These are phyloP conservation scores for Arrhopalites spinosus DNA, from an alignment of 2,888 invertebrate species.

Conservation along the genomic window DNA sequence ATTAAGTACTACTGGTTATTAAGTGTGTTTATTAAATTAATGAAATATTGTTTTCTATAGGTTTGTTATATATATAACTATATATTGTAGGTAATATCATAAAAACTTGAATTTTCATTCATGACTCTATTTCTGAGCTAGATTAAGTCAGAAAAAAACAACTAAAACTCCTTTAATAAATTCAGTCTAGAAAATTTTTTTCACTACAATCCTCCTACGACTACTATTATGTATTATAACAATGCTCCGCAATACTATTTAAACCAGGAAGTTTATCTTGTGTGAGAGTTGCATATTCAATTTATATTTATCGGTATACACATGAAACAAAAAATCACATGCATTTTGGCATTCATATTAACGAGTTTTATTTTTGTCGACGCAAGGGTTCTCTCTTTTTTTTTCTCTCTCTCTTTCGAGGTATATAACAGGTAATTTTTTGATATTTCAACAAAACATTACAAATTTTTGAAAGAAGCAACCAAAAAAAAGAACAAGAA, in stretches of 20 bases:
- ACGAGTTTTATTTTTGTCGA: background rate
- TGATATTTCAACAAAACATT: no score
- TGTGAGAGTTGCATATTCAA: conserved; percentile 9
- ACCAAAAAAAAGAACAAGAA: no score
- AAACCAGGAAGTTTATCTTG: background rate
- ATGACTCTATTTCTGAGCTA: conserved; percentile 32
- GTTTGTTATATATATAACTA: conserved; percentile 20
- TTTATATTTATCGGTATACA: background rate
- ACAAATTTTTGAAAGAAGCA: no score
- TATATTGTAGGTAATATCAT: conserved; percentile 15
- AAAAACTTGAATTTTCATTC: conserved; percentile 26
- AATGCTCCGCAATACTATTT: background rate
- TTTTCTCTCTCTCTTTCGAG: background rate
- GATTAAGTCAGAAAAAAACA: conserved; percentile 5
- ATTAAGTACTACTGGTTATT: conserved; percentile 8
- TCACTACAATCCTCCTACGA: background rate
- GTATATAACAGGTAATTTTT: background rate
- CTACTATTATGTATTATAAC: background rate
- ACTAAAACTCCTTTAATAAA: conserved; percentile 20
- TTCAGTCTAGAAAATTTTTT: conserved; percentile 15
- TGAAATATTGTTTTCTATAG: conserved; percentile 21
- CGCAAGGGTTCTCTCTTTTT: background rate
- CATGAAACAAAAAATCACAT: background rate
- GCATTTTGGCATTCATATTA: conserved; percentile 3
- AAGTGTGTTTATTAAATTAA: conserved; percentile 24